Evolutionary conservation across 2,888 invertebrate species (phyloP).

Genomic region (Melipona beecheii): DNA sequence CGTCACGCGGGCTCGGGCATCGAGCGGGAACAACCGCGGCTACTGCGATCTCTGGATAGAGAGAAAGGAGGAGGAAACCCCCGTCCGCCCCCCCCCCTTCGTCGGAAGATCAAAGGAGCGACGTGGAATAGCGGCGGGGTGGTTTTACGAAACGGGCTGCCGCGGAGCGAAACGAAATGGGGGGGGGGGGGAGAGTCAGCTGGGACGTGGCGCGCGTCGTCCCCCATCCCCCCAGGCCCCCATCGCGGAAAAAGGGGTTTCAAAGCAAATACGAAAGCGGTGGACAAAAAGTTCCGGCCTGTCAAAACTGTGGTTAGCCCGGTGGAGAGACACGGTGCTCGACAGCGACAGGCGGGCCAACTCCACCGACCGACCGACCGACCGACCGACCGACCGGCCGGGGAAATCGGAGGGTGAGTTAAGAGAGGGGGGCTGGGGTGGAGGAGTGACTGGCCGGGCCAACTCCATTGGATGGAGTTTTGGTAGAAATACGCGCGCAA

Average conservation of each 20-base stretch:
- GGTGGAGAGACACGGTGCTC: slow-evolving; percentile 32
- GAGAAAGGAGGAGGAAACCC: background rate
- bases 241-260: slow-evolving; percentile 30
- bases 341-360: slow-evolving; percentile 1
- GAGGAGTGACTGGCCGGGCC: background rate
- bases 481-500: slow-evolving; percentile 6
- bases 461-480: background rate
- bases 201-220: background rate
- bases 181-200: slow-evolving; percentile 57
- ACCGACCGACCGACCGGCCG: background rate
- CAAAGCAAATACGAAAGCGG: slow-evolving; percentile 43
- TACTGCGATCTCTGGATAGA: background rate
- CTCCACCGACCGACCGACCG: background rate
- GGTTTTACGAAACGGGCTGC: slow-evolving; percentile 74
- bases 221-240: background rate
- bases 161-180: slow-evolving; percentile 58
- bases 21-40: no score
- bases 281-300: slow-evolving; percentile 44
- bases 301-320: slow-evolving; percentile 52
- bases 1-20: background rate
- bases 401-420: background rate
- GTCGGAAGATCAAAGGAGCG: slow-evolving; percentile 76
- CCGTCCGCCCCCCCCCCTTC: slow-evolving; percentile 4
- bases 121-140: slow-evolving; percentile 72
- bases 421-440: background rate